phyloP scores from a whole-genome alignment of 2,797 vertebrate species.

The Borostomias antarcticus region DNA sequence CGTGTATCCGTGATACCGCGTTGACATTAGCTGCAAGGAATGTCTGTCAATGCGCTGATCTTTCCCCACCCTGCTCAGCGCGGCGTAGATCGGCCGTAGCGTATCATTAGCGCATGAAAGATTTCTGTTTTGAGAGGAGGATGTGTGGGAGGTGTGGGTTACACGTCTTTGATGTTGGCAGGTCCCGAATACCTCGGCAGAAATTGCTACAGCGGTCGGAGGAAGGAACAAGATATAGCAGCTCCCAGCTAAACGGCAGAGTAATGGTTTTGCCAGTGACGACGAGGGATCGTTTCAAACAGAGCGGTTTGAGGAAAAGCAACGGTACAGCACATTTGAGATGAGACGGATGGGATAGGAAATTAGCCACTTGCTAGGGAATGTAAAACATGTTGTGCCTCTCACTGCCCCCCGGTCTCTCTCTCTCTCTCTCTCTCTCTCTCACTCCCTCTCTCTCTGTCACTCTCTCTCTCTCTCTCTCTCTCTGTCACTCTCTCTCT shows the following conservation, averaged over 20 bases:
- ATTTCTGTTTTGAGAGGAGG: constrained; percentile 66
- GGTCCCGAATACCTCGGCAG: constrained; percentile 53
- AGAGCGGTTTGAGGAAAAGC: not conserved
- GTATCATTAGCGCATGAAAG: constrained; percentile 69
- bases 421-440: constrained; percentile 1
- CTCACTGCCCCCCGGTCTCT: not conserved
- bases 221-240: constrained; percentile 42
- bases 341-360: constrained; percentile 1
- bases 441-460: not conserved
- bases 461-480: too few relatives aligned
- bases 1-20: constrained; percentile 50
- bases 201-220: constrained; percentile 50
- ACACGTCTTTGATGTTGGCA: constrained; percentile 69
- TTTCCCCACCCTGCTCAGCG: constrained; percentile 58
- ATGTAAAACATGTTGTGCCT: not conserved
- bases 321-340: not conserved
- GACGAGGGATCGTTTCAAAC: constrained; percentile 17
- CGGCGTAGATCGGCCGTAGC: constrained; percentile 47
- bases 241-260: constrained; percentile 39
- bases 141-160: constrained; percentile 54
- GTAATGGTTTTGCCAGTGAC: constrained; percentile 38
- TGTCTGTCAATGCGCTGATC: constrained; percentile 71
- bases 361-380: not conserved
- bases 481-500: too few relatives aligned
- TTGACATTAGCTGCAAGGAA: constrained; percentile 75